phyloP scores from a whole-genome alignment of 30 jellyfish, hydroid and myxozoan genomes.

The Haliclystus octoradiatus region DNA sequence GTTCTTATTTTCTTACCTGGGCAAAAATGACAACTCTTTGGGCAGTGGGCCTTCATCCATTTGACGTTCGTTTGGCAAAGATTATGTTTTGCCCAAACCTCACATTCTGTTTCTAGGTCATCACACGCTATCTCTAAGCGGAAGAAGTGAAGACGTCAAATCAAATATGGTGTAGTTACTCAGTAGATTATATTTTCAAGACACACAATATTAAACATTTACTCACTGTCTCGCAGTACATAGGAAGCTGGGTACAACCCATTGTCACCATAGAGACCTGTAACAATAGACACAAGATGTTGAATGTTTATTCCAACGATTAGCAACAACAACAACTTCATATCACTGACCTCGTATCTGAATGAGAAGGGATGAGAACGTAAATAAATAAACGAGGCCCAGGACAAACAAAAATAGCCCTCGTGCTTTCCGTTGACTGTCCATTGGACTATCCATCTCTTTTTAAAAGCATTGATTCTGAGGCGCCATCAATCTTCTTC shows the following conservation, averaged over 20 bases:
- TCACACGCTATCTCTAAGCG: constrained; percentile 29
- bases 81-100: constrained; percentile 19
- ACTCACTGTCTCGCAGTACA: constrained; percentile 42
- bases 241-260: constrained; percentile 46
- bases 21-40: constrained; percentile 60
- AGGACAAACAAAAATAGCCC: not conserved
- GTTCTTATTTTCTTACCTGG: too few species aligned
- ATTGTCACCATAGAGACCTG: constrained; percentile 45
- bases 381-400: not conserved
- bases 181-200: too few species aligned
- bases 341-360: not conserved
- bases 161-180: too few species aligned
- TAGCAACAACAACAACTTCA: too few species aligned
- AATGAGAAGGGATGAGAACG: not conserved
- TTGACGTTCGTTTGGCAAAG: constrained; percentile 32
- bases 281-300: not conserved
- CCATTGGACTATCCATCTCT: too few species aligned
- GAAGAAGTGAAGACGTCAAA: too few species aligned
- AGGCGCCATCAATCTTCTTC: too few species aligned
- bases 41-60: constrained; percentile 62
- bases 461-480: too few species aligned
- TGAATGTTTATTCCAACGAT: not conserved
- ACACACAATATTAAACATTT: not conserved
- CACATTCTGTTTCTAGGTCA: constrained; percentile 24
- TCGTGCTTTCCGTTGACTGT: not conserved